phyloP scores from a whole-genome alignment of 2,113 vertebrate genomes.

The Formicarius rufipectus region DNA sequence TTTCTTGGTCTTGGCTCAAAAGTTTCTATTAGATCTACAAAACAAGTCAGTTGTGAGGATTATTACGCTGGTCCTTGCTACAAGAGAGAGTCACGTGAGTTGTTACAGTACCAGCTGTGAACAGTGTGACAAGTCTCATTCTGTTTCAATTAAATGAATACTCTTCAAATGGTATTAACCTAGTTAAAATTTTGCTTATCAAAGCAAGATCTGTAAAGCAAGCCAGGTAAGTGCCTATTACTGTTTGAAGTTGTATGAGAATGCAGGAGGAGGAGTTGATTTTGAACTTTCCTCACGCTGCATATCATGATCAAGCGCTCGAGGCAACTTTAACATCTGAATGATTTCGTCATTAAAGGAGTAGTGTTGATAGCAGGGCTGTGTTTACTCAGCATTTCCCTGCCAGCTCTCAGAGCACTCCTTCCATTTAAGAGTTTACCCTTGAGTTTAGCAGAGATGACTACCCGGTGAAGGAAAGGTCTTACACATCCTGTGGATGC shows the following conservation, averaged over 20 bases:
- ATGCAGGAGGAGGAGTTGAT: constrained; percentile 24
- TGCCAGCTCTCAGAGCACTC: neutral
- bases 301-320: constrained; percentile 1
- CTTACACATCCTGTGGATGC: neutral
- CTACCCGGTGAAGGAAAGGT: neutral
- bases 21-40: neutral
- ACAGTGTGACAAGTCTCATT: neutral
- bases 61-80: neutral
- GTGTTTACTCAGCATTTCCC: constrained; percentile 40
- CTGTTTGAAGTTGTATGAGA: constrained; percentile 20
- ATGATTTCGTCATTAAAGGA: constrained; percentile 7
- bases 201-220: constrained; percentile 48
- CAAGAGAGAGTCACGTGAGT: neutral
- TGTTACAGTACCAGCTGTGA: neutral
- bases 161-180: constrained; percentile 25
- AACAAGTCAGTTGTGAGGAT: neutral
- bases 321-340: constrained; percentile 44
- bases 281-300: constrained; percentile 10
- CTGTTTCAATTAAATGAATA: constrained; percentile 4
- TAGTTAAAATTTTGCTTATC: constrained; percentile 46
- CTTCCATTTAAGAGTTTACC: neutral
- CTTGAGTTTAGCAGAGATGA: neutral
- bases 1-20: neutral
- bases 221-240: constrained; percentile 22
- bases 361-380: neutral